Evolutionary conservation across 2,888 invertebrate genomes (phyloP), one percentile per base, ranked within the genome.

Genomic region (Dryadula phaetusa): DNA sequence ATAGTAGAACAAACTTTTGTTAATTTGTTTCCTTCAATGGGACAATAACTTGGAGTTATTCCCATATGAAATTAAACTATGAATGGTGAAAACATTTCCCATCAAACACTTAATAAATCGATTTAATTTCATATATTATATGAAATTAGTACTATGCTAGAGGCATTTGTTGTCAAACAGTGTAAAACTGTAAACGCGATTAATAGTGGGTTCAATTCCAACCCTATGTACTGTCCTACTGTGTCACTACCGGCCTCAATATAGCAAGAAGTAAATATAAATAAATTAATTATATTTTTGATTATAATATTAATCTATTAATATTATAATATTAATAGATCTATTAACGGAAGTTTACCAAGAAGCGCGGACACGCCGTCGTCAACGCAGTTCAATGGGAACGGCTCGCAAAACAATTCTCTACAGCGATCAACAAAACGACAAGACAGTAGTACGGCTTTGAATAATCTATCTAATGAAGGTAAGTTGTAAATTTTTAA

Each of bases 291-390:
- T n/a, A n/a, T n/a, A n/a, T n/a, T n/a, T n/a, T n/a, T n/a, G n/a
- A n/a, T n/a, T n/a, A n/a, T n/a, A n/a, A n/a, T n/a, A n/a, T n/a
- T n/a, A n/a, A n/a, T n/a, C n/a, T n/a, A n/a, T n/a, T n/a, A n/a
- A n/a, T n/a, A n/a, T n/a, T n/a, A n/a, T n/a, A n/a, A n/a, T n/a
- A n/a, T n/a, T 16, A 53, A 2, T 67, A 92, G 92, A 75, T 92
- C 92, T 22, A 84, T 90, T 61, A 92, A 92, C 64, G 92, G 92
- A 6, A 92, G 91, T 75, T 75, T 92, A 44, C 92, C 92, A 0
- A 81, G 92, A 70, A 92, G 92, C 47, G 82, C 87, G 14, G 92
- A 92, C 14, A 90, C 90, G 0, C 75, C 90, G 0, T 87, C 91
- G 0, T 86, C 90, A 4, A 84, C 87, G 0, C 91, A 92, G 73